Evolutionary conservation across 2,113 vertebrate genomes (phyloP).

Genomic region (Gavialis gangeticus): DNA sequence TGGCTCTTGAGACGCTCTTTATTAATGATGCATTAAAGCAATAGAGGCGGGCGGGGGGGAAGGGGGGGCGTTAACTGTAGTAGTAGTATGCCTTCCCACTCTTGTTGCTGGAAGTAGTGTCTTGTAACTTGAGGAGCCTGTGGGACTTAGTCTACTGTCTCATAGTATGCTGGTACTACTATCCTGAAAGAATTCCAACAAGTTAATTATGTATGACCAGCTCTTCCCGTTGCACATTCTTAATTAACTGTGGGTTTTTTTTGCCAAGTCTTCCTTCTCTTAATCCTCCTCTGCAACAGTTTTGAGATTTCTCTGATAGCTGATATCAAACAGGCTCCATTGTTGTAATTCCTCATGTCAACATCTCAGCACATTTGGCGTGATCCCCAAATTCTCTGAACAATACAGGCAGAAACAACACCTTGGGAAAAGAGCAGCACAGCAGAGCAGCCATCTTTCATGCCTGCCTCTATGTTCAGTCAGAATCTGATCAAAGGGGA

Average conservation of each 20-base stretch:
- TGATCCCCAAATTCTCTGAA: neutral
- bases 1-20: neutral
- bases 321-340: neutral
- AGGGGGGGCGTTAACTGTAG: neutral
- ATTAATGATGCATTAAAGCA: neutral
- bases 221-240: neutral
- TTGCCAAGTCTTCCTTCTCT: neutral
- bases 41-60: too few species aligned
- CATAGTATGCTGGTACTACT: rapidly evolving
- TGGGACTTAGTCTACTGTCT: neutral
- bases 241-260: constrained; percentile 39
- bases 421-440: neutral
- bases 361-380: rapidly evolving
- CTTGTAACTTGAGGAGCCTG: neutral
- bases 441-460: neutral
- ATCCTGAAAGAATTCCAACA: neutral
- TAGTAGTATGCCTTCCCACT: neutral
- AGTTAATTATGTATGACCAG: neutral
- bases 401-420: rapidly evolving
- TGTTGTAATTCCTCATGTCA: neutral
- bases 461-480: too few species aligned
- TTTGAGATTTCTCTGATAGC: neutral
- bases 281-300: neutral
- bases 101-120: neutral
- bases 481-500: neutral